Conservation (phyloP, 2,797 vertebrate genomes). For the Picus viridis region DNA sequence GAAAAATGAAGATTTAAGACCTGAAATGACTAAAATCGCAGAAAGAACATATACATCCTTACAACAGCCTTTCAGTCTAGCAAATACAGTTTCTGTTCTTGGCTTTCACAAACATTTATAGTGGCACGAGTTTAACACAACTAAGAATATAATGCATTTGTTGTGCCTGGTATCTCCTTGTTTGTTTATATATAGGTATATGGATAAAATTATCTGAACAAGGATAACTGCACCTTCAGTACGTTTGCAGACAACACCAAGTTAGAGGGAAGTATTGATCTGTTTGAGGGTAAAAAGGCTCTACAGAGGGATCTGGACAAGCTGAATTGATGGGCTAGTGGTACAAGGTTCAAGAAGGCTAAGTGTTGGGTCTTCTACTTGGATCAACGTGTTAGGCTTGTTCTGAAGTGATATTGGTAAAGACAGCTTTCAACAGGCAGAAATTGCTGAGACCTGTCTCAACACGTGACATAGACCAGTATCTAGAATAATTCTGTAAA, state of each 20-base stretch:
- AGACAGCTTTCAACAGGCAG: neutral
- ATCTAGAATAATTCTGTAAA: neutral
- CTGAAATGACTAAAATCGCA: slow-evolving; percentile 20
- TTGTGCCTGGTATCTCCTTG: neutral
- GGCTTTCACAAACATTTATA: neutral
- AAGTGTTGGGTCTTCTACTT: no score
- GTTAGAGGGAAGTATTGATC: no score
- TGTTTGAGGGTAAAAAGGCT: no score
- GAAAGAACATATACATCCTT: slow-evolving; percentile 3
- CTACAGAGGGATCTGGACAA: no score
- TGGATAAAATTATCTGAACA: no score
- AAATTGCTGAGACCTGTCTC: neutral
- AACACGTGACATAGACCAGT: neutral
- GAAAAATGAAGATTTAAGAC: slow-evolving; percentile 14
- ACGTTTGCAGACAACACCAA: no score
- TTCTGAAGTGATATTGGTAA: neutral
- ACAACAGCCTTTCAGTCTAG: slow-evolving; percentile 20
- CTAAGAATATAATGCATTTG: neutral
- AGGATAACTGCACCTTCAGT: neutral
- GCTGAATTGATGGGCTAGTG: no score
- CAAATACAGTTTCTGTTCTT: neutral
- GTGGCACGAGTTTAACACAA: neutral
- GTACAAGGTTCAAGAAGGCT: no score
- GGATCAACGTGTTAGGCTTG: no score
- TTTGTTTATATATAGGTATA: neutral